Evolutionary conservation across 1,140 invertebrate species (phyloP).

Genomic region (Cataglyphis hispanica): DNA sequence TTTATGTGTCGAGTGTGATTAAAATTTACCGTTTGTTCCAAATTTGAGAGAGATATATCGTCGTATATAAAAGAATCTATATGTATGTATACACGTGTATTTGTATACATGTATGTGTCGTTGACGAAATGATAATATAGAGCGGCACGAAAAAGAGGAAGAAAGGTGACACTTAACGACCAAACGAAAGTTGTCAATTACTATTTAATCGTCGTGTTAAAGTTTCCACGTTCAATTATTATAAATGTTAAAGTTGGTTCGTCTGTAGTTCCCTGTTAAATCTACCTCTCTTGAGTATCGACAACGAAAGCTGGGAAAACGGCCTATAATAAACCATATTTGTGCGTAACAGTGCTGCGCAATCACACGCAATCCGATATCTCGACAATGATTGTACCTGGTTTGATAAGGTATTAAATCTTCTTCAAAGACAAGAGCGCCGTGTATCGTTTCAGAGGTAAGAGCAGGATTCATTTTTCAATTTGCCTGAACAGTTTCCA

Average conservation of each 20-base stretch:
- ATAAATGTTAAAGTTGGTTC: conserved; percentile 70
- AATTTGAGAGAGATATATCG: conserved; percentile 55
- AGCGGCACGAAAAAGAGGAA: neutral
- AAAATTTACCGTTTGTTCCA: conserved; percentile 60
- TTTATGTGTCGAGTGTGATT: conserved; percentile 45
- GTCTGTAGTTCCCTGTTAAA: conserved; percentile 64
- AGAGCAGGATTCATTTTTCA: conserved; percentile 53
- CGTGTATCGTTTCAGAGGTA: conserved; percentile 65
- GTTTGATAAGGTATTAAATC: conserved; percentile 71
- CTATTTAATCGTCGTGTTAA: conserved; percentile 76
- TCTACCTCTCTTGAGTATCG: conserved; percentile 68
- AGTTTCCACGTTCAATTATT: conserved; percentile 81
- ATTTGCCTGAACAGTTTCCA: conserved; percentile 75
- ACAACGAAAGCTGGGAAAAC: conserved; percentile 69
- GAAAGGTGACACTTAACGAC: conserved; percentile 75
- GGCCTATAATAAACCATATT: conserved; percentile 68
- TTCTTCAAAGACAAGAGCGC: neutral
- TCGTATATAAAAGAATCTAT: conserved; percentile 55
- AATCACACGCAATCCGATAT: conserved; percentile 14
- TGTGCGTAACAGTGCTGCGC: conserved; percentile 12
- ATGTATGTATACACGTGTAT: conserved; percentile 44
- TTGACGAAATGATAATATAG: conserved; percentile 19
- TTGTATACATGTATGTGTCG: conserved; percentile 37
- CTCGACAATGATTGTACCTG: conserved; percentile 73
- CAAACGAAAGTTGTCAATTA: conserved; percentile 85